These are phyloP conservation scores for Nasonovia ribisnigri DNA, from an alignment of 2,888 invertebrate genomes.

Conservation along the genomic window DNA sequence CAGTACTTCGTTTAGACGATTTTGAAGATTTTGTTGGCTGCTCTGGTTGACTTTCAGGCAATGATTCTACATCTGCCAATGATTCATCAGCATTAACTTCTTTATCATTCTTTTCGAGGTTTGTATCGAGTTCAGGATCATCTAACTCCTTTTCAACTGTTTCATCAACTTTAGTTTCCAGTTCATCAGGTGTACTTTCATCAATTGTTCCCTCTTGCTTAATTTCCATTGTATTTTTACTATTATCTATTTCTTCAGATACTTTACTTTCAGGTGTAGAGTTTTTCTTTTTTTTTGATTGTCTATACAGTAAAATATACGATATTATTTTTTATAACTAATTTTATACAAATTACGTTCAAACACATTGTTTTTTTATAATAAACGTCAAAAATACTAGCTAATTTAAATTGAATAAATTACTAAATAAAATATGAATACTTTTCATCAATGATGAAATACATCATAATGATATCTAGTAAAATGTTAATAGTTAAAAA, in stretches of 20 bases:
- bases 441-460: neutral
- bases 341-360: neutral
- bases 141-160: slow-evolving; percentile 21
- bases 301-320: slow-evolving; percentile 13
- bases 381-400: neutral
- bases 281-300: slow-evolving; percentile 55
- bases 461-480: neutral
- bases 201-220: slow-evolving; percentile 13
- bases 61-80: slow-evolving; percentile 56
- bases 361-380: neutral
- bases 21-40: slow-evolving; percentile 46
- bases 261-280: slow-evolving; percentile 12
- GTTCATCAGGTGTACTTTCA: slow-evolving; percentile 8
- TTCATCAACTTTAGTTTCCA: slow-evolving; percentile 40
- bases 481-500: neutral
- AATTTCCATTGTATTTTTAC: neutral
- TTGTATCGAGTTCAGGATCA: slow-evolving; percentile 39
- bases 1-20: slow-evolving; percentile 51
- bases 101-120: slow-evolving; percentile 35
- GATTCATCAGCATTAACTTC: slow-evolving; percentile 51
- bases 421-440: neutral
- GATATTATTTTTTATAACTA: neutral
- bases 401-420: neutral
- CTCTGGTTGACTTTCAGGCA: slow-evolving; percentile 61
- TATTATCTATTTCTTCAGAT: slow-evolving; percentile 13